Conservation (phyloP, 2,113 vertebrate genomes). For the Neopipo cinnamomea region DNA sequence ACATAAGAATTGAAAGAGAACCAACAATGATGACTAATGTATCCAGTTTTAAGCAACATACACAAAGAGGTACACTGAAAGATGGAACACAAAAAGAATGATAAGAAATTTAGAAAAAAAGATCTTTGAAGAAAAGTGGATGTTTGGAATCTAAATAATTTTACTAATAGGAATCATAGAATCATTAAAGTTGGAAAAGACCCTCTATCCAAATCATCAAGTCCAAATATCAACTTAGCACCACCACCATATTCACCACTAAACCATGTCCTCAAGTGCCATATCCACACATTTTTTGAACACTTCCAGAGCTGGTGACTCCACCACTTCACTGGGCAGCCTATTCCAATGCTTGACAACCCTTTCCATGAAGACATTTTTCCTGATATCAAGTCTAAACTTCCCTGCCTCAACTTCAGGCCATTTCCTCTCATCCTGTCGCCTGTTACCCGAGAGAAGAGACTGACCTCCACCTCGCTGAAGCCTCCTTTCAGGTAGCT, state of each 20-base stretch:
- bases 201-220: background rate
- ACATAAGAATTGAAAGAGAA: background rate
- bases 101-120: background rate
- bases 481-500: background rate
- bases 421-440: background rate
- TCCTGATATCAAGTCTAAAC: background rate
- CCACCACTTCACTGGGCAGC: background rate
- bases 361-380: background rate
- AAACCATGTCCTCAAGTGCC: background rate
- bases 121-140: background rate
- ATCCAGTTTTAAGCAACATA: background rate
- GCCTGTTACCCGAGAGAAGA: background rate
- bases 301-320: background rate
- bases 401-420: background rate
- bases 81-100: background rate
- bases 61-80: background rate
- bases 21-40: background rate
- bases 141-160: background rate
- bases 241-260: background rate
- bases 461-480: background rate
- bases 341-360: background rate
- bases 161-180: background rate
- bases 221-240: background rate
- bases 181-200: background rate
- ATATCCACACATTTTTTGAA: background rate